Percentiles rank a stretch among this genome's conserved stretches.
Conservation (phyloP, 2,113 vertebrate genomes). For the Sitta europaea region DNA sequence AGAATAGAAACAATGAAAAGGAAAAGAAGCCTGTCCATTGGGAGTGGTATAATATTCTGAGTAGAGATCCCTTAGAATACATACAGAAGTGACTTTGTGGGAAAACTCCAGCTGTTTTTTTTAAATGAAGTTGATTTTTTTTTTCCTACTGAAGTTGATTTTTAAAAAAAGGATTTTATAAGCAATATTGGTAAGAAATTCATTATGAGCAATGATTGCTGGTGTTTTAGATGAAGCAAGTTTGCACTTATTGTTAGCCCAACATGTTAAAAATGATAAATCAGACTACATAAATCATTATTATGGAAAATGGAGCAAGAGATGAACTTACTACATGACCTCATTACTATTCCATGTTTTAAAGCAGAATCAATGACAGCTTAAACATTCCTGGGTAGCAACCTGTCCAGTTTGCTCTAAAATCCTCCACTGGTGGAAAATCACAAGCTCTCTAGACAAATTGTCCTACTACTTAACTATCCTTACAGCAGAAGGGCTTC, state of each 20-base stretch:
- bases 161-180: not conserved
- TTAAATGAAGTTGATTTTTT: rapidly evolving
- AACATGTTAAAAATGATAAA: not conserved
- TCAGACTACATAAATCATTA: not conserved
- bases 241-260: not conserved
- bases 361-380: not conserved
- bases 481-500: not conserved
- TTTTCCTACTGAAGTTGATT: not conserved
- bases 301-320: not conserved
- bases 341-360: not conserved
- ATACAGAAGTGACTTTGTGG: not conserved
- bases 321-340: not conserved
- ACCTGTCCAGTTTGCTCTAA: not conserved
- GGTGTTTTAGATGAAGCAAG: not conserved
- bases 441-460: not conserved
- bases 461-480: not conserved
- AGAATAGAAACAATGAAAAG: not conserved
- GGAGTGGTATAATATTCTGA: not conserved
- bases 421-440: not conserved
- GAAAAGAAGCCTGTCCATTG: not conserved
- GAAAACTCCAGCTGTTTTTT: not conserved
- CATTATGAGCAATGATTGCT: not conserved
- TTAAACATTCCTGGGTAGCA: not conserved
- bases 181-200: not conserved
- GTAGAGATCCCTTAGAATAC: not conserved